phyloP scores from a whole-genome alignment of 1,140 invertebrate genomes.

The Subanguina moxae region DNA sequence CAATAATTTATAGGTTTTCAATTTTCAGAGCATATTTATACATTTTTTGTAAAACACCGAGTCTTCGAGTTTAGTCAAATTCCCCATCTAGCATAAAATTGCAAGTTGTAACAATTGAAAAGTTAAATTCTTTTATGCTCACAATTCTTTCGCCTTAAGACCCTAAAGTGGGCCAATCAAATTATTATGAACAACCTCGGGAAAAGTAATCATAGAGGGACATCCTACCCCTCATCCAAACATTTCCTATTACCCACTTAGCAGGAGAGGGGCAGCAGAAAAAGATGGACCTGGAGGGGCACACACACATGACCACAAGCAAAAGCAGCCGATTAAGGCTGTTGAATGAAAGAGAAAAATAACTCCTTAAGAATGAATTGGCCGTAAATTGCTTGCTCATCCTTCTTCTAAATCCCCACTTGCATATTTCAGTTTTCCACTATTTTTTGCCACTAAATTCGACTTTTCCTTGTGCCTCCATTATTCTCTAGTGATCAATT shows the following conservation, averaged over 20 bases:
- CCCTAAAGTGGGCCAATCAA: slow-evolving; percentile 38
- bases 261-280: background rate
- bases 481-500: no score
- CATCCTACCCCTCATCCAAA: background rate
- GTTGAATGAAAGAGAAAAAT: background rate
- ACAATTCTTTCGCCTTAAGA: no score
- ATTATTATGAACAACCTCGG: slow-evolving; percentile 30
- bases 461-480: background rate
- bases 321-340: background rate
- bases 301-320: slow-evolving; percentile 1
- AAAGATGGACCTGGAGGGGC: slow-evolving; percentile 3
- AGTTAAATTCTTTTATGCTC: no score
- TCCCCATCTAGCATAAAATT: no score
- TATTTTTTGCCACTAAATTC: background rate
- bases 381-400: slow-evolving; percentile 6
- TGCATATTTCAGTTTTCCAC: background rate
- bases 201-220: slow-evolving; percentile 27
- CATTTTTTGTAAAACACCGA: no score
- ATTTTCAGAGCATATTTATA: no score
- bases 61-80: no score
- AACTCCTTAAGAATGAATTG: slow-evolving; percentile 6
- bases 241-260: slow-evolving; percentile 1
- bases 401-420: slow-evolving; percentile 2
- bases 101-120: no score
- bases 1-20: no score